These are phyloP conservation scores for Drosophila ohnishii DNA, from an alignment of 1,140 invertebrate species.

Conservation along the genomic window DNA sequence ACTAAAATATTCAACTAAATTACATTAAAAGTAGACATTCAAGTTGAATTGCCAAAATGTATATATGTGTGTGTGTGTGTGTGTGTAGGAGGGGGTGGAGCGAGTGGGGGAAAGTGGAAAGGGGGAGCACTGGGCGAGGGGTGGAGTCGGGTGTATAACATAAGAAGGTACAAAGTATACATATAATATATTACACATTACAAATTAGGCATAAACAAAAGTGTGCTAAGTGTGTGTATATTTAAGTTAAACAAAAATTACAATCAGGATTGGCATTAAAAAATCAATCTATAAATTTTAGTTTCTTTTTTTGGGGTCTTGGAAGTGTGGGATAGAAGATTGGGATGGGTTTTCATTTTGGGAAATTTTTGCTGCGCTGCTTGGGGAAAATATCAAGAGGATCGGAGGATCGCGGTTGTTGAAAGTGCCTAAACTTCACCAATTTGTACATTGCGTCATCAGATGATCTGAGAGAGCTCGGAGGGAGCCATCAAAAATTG, in stretches of 20 bases:
- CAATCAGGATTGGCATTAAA: slow-evolving; percentile 9
- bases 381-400: slow-evolving; percentile 10
- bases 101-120: not conserved
- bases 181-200: slow-evolving; percentile 78
- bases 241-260: slow-evolving; percentile 50
- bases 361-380: slow-evolving; percentile 63
- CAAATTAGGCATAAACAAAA: slow-evolving; percentile 74
- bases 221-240: slow-evolving; percentile 64
- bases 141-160: slow-evolving; percentile 51
- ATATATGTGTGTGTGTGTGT: slow-evolving; percentile 12
- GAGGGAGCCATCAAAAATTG: slow-evolving; percentile 74
- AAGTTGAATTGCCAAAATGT: slow-evolving; percentile 67
- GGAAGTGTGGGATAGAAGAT: slow-evolving; percentile 3
- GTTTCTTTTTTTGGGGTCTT: not conserved
- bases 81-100: slow-evolving; percentile 2
- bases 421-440: slow-evolving; percentile 77
- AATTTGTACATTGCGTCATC: slow-evolving; percentile 83
- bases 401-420: slow-evolving; percentile 28
- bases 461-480: slow-evolving; percentile 83
- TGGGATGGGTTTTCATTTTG: slow-evolving; percentile 4
- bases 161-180: slow-evolving; percentile 78
- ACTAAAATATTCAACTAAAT: slow-evolving; percentile 83
- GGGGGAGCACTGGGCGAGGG: slow-evolving; percentile 57
- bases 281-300: slow-evolving; percentile 50
- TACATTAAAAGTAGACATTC: slow-evolving; percentile 77